A percentile compares a stretch with the other conserved stretches of the same genome.
Conservation (phyloP, 2,113 vertebrate genomes). For the Protomyctophum bolini region DNA sequence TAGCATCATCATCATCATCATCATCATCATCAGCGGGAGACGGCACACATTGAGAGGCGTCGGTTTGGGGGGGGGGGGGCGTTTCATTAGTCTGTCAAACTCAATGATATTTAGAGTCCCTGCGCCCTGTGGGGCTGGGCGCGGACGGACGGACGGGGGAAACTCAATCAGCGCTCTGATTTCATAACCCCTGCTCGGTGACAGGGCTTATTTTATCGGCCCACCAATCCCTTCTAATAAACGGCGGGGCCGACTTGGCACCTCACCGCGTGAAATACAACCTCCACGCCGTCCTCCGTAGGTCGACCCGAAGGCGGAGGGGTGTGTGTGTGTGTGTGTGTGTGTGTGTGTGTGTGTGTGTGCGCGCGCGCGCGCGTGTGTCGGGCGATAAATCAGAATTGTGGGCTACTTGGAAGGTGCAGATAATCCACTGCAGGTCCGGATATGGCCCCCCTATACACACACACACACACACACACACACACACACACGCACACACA, state of each 20-base stretch:
- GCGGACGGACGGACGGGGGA: constrained; percentile 66
- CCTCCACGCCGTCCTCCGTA: constrained; percentile 43
- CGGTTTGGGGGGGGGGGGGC: constrained; percentile 59
- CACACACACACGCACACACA: constrained; percentile 55
- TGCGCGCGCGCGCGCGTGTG: not conserved
- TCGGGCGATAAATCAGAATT: constrained; percentile 74
- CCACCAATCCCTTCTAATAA: constrained; percentile 83
- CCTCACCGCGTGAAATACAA: constrained; percentile 66
- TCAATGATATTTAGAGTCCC: constrained; percentile 76
- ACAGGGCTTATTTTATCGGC: constrained; percentile 87
- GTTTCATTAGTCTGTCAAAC: constrained; percentile 81
- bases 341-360: too few species aligned
- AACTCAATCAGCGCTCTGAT: constrained; percentile 89
- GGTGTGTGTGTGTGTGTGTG: too few species aligned
- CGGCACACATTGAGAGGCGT: not conserved
- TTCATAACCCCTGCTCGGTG: constrained; percentile 87
- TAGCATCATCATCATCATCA: too few species aligned
- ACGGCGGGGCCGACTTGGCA: constrained; percentile 49
- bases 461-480: not conserved
- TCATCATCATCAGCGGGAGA: too few species aligned
- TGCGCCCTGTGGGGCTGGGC: constrained; percentile 66
- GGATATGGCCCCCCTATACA: constrained; percentile 35
- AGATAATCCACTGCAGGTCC: constrained; percentile 67
- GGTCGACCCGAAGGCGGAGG: constrained; percentile 43
- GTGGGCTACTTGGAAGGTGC: constrained; percentile 58